phyloP scores from a whole-genome alignment of 2,888 invertebrate species.

The Colletes collaris region DNA sequence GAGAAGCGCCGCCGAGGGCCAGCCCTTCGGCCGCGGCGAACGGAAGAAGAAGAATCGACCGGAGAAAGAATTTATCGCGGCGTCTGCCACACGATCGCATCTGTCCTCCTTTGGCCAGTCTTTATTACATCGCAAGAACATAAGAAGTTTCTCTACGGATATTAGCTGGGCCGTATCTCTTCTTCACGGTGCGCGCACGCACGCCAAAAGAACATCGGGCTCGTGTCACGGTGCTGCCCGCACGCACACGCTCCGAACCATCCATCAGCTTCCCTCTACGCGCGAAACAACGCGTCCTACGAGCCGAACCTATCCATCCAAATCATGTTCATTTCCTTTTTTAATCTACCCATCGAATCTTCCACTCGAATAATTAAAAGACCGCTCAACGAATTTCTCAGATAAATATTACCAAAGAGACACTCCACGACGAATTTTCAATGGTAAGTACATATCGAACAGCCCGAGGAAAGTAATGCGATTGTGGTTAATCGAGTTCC shows the following conservation, averaged over 20 bases:
- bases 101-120: conserved; percentile 63
- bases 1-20: conserved; percentile 11
- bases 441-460: background rate
- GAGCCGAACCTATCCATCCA: too few relatives aligned
- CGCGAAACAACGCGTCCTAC: background rate
- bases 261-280: conserved; percentile 25
- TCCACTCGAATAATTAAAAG: too few relatives aligned
- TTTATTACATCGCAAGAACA: conserved; percentile 62
- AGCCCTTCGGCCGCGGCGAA: conserved; percentile 10
- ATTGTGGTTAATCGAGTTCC: too few relatives aligned
- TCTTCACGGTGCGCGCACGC: conserved; percentile 49
- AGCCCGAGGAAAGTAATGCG: background rate
- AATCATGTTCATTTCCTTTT: too few relatives aligned
- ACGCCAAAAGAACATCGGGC: conserved; percentile 35
- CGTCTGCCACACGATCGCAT: conserved; percentile 62
- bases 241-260: conserved; percentile 22
- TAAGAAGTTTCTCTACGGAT: conserved; percentile 61
- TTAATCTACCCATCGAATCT: too few relatives aligned
- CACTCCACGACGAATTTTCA: too few relatives aligned
- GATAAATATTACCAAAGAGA: too few relatives aligned
- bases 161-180: conserved; percentile 62
- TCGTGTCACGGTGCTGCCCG: conserved; percentile 40
- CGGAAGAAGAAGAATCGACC: conserved; percentile 53
- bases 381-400: too few relatives aligned
- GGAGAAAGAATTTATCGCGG: conserved; percentile 63